These are phyloP conservation scores for Cliona cf. orientalis DNA, from an alignment of 37 sponge, comb jelly and placozoan genomes.

Conservation along the genomic window DNA sequence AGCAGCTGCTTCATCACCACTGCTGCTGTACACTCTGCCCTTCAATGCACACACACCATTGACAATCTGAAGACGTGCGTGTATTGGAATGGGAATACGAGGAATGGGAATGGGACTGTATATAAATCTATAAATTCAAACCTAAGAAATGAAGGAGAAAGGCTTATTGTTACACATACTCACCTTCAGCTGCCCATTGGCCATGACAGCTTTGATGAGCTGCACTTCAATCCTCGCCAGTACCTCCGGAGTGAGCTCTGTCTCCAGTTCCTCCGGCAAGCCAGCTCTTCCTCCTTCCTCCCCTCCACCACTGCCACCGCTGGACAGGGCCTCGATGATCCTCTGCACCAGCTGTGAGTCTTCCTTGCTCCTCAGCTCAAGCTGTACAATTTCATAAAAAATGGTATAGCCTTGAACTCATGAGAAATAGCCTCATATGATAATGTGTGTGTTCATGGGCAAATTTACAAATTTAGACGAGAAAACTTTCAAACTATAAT, in stretches of 20 bases:
- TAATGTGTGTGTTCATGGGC: too few relatives aligned
- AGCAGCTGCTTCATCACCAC: conserved; percentile 17
- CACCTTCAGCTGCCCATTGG: conserved; percentile 25
- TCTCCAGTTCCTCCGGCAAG: conserved; percentile 3
- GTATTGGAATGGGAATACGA: not conserved
- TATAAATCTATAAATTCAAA: too few relatives aligned
- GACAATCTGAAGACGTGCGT: conserved; percentile 18
- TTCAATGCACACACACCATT: conserved; percentile 18
- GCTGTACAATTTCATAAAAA: too few relatives aligned
- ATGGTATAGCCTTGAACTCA: too few relatives aligned
- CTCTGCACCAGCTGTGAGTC: not conserved
- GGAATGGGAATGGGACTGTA: not conserved
- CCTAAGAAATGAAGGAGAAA: not conserved
- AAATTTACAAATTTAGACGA: too few relatives aligned
- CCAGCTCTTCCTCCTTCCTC: too few relatives aligned
- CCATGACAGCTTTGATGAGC: conserved; percentile 30
- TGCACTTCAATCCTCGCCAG: conserved; percentile 16
- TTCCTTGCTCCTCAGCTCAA: too few relatives aligned
- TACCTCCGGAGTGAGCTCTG: conserved; percentile 21
- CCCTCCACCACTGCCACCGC: too few relatives aligned
- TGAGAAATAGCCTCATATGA: too few relatives aligned
- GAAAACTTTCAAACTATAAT: too few relatives aligned
- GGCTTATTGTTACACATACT: not conserved
- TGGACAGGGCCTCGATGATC: not conserved
- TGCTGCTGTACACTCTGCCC: conserved; percentile 9